Conservation (phyloP, 2,113 vertebrate species). For the Ginglymostoma cirratum region DNA sequence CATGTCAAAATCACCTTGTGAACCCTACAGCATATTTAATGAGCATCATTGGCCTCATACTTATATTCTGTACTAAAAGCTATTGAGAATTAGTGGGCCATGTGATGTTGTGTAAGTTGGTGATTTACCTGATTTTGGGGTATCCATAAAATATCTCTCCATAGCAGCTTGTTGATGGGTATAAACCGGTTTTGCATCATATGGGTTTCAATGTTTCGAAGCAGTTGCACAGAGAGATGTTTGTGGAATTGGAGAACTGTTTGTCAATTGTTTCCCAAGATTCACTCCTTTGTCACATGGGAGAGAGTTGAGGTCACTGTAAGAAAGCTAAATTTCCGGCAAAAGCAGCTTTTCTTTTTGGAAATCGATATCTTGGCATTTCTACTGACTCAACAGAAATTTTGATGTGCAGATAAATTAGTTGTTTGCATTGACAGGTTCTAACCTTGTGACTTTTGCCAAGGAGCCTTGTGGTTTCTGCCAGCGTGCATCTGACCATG, state of each 20-base stretch:
- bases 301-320: no score
- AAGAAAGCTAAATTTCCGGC: not conserved
- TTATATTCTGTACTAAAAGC: not conserved
- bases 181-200: not conserved
- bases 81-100: not conserved
- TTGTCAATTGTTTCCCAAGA: not conserved
- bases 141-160: not conserved
- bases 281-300: not conserved
- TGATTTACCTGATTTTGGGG: not conserved
- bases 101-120: not conserved
- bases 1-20: not conserved
- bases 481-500: not conserved
- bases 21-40: not conserved
- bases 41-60: not conserved
- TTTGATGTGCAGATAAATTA: not conserved
- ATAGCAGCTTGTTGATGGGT: not conserved
- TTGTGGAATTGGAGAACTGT: not conserved
- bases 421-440: not conserved
- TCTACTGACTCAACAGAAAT: not conserved
- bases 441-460: slow-evolving; percentile 16
- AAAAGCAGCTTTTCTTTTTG: not conserved
- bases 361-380: not conserved
- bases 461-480: not conserved
- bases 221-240: not conserved
- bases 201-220: not conserved